These are phyloP conservation scores for Geophilus truncorum DNA, from an alignment of 2,888 invertebrate genomes.

Conservation along the genomic window DNA sequence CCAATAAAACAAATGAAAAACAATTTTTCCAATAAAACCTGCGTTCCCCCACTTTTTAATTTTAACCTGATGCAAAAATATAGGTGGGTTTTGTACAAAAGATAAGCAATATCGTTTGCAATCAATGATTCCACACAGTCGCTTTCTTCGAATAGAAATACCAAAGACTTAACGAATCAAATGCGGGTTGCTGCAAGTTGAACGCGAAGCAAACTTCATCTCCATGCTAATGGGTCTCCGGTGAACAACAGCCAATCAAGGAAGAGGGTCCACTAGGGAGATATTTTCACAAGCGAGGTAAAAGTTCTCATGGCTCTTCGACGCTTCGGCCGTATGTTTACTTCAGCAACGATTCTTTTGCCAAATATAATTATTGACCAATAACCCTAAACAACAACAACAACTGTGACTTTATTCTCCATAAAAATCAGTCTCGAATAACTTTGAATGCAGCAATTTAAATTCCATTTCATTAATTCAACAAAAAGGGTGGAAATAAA, in stretches of 20 bases:
- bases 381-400: neutral
- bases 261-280: conserved; percentile 7
- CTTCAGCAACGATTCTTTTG: neutral
- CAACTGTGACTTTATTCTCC: neutral
- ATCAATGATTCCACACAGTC: neutral
- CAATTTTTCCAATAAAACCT: neutral
- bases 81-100: neutral
- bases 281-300: conserved; percentile 20
- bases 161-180: neutral
- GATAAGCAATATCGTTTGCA: conserved; percentile 6
- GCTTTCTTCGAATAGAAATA: neutral
- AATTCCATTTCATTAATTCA: neutral
- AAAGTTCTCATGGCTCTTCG: conserved; percentile 16
- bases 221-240: conserved; percentile 6
- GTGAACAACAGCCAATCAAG: conserved; percentile 16
- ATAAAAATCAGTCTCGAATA: neutral
- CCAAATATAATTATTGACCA: neutral
- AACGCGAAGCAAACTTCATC: conserved; percentile 16
- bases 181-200: neutral
- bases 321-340: neutral
- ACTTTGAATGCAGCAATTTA: neutral
- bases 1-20: neutral
- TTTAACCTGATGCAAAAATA: neutral
- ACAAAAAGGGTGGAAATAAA: neutral
- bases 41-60: neutral